A percentile compares a stretch with the other conserved stretches of the same genome.
Conservation (phyloP, 2,888 invertebrate genomes). For the Lingula anatina region DNA sequence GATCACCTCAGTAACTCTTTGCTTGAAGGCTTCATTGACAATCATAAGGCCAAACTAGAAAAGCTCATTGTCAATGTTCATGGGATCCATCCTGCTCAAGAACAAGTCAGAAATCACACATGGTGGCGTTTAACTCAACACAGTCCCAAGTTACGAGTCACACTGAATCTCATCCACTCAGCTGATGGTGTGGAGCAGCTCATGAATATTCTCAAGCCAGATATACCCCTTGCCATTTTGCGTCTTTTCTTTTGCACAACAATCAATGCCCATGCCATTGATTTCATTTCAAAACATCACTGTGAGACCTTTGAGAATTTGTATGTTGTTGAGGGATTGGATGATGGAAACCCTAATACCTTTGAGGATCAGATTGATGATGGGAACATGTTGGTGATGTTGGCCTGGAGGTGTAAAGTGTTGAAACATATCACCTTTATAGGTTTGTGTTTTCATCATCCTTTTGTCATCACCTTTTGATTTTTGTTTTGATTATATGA, state of each 20-base stretch:
- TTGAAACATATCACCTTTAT: constrained; percentile 60
- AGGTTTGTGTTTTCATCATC: constrained; percentile 40
- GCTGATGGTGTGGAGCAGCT: constrained; percentile 63
- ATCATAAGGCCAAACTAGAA: constrained; percentile 23
- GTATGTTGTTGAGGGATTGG: constrained; percentile 61
- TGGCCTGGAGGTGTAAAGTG: constrained; percentile 63
- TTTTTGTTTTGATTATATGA: constrained; percentile 1
- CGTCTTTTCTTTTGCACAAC: constrained; percentile 70
- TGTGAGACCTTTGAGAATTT: constrained; percentile 57
- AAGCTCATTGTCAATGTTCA: constrained; percentile 67
- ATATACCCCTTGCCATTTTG: constrained; percentile 70
- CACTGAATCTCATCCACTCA: constrained; percentile 65
- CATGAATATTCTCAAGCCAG: constrained; percentile 63
- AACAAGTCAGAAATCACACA: constrained; percentile 61
- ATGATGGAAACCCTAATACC: constrained; percentile 15
- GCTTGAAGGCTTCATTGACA: constrained; percentile 28
- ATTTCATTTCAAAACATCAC: constrained; percentile 54
- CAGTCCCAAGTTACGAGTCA: constrained; percentile 59
- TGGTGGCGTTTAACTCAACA: constrained; percentile 61
- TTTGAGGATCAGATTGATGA: constrained; percentile 19
- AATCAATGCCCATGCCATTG: constrained; percentile 59
- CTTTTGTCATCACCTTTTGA: constrained; percentile 2
- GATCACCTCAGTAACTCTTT: constrained; percentile 44
- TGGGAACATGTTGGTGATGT: constrained; percentile 62
- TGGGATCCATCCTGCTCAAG: constrained; percentile 62